Percentiles rank a stretch among this genome's conserved stretches.
Evolutionary conservation across 2,888 invertebrate species (phyloP).

Genomic region (Drosophila merina): DNA sequence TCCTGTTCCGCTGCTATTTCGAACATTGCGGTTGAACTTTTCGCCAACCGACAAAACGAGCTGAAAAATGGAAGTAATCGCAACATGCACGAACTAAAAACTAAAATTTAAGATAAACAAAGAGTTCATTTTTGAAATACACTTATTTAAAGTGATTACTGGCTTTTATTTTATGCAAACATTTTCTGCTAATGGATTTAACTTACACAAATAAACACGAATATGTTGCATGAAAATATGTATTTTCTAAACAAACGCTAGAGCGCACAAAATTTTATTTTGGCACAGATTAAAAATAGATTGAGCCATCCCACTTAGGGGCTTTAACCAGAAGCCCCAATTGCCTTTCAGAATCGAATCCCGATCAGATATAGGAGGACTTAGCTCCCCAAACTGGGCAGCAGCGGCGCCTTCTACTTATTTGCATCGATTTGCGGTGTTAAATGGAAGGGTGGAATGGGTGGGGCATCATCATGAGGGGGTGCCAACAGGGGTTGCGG

Average conservation of each 20-base stretch:
- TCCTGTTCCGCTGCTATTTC: conserved; percentile 55
- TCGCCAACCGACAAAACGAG: conserved; percentile 23
- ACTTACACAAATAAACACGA: not conserved
- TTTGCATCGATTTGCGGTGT: conserved; percentile 46
- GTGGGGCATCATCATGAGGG: not conserved
- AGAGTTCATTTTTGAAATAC: not conserved
- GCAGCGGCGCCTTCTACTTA: conserved; percentile 37
- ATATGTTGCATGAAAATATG: not conserved
- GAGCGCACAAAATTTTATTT: too few species aligned
- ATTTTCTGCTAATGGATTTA: not conserved
- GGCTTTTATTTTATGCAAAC: not conserved
- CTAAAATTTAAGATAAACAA: not conserved
- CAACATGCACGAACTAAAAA: not conserved
- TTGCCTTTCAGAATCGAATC: not conserved
- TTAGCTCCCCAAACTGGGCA: conserved; percentile 25
- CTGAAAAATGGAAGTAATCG: conserved; percentile 12
- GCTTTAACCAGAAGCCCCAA: not conserved
- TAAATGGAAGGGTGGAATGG: conserved; percentile 8
- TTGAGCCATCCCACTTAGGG: not conserved
- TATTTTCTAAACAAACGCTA: not conserved
- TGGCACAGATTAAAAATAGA: not conserved
- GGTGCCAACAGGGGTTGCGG: not conserved
- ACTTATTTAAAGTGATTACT: not conserved
- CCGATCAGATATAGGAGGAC: conserved; percentile 11
- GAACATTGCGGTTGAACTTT: conserved; percentile 64